These are phyloP conservation scores for Vollenhovia emeryi DNA, from an alignment of 1,140 invertebrate genomes.

Conservation along the genomic window DNA sequence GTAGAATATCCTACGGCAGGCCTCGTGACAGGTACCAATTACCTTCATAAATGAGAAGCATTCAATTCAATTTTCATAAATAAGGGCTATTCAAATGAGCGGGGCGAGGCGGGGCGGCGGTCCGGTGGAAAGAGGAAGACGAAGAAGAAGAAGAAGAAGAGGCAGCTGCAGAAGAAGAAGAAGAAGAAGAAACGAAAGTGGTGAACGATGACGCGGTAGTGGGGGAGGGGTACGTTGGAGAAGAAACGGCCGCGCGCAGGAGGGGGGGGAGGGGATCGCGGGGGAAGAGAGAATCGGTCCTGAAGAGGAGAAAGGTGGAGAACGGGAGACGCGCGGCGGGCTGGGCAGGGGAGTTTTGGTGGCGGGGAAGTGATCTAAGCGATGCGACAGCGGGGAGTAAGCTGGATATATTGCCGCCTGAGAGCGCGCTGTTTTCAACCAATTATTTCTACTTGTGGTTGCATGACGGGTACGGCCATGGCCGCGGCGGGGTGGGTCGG, in stretches of 20 bases:
- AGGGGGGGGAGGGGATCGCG: slow-evolving; percentile 7
- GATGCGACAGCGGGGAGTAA: slow-evolving; percentile 84
- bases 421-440: slow-evolving; percentile 84
- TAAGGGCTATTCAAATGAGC: slow-evolving; percentile 83
- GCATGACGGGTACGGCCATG: slow-evolving; percentile 80
- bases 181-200: slow-evolving; percentile 27
- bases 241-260: slow-evolving; percentile 54
- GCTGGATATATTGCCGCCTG: slow-evolving; percentile 84
- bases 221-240: slow-evolving; percentile 35
- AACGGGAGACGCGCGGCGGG: slow-evolving; percentile 41
- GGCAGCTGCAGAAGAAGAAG: slow-evolving; percentile 27
- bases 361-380: slow-evolving; percentile 83
- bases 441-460: slow-evolving; percentile 85
- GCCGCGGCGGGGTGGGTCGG: slow-evolving; percentile 71
- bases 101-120: slow-evolving; percentile 59
- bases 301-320: slow-evolving; percentile 65
- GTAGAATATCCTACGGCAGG: slow-evolving; percentile 78
- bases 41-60: slow-evolving; percentile 82
- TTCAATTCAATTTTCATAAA: slow-evolving; percentile 85
- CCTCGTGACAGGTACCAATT: slow-evolving; percentile 82
- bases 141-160: slow-evolving; percentile 39
- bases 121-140: slow-evolving; percentile 8
- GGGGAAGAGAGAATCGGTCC: slow-evolving; percentile 64
- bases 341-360: slow-evolving; percentile 77
- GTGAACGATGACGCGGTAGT: slow-evolving; percentile 45